Evolutionary conservation across 1,140 invertebrate genomes (phyloP).

Genomic region (Danaus melanippus): DNA sequence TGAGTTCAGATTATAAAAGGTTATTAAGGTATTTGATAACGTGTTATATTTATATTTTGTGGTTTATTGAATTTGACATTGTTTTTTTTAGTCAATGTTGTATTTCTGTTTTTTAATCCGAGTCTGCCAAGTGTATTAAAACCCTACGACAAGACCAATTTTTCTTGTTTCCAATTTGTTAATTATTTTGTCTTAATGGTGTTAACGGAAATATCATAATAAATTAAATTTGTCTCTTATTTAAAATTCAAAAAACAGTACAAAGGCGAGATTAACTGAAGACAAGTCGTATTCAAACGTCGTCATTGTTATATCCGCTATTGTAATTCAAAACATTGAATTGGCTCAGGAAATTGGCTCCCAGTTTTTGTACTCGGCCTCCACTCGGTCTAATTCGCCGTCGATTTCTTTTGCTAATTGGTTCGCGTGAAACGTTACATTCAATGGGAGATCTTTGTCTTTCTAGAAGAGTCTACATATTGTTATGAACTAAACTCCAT

Average conservation of each 20-base stretch:
- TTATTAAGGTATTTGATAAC: too few relatives aligned
- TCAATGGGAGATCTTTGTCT: constrained; percentile 2
- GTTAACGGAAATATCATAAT: too few relatives aligned
- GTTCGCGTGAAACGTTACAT: constrained; percentile 23
- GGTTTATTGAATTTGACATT: too few relatives aligned
- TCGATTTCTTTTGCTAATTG: constrained; percentile 41
- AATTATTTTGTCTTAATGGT: too few relatives aligned
- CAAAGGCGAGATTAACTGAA: constrained; percentile 1
- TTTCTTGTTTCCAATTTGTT: too few relatives aligned
- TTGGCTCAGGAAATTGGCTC: constrained; percentile 26
- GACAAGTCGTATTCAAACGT: constrained; percentile 15
- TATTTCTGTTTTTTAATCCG: too few relatives aligned
- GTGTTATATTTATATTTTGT: too few relatives aligned
- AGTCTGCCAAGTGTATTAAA: too few relatives aligned
- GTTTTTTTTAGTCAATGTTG: too few relatives aligned
- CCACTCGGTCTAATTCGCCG: constrained; percentile 27
- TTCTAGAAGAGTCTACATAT: not conserved
- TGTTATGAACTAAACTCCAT: too few relatives aligned
- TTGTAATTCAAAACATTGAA: constrained; percentile 13
- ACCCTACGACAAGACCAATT: too few relatives aligned
- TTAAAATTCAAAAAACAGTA: constrained; percentile 4
- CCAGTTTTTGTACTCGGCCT: constrained; percentile 21
- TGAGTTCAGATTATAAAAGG: too few relatives aligned
- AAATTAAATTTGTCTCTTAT: not conserved
- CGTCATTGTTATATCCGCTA: constrained; percentile 10